Base-by-base conservation (phyloP, 2,888 invertebrate genomes). In the Campopleginae sp. region DNA sequence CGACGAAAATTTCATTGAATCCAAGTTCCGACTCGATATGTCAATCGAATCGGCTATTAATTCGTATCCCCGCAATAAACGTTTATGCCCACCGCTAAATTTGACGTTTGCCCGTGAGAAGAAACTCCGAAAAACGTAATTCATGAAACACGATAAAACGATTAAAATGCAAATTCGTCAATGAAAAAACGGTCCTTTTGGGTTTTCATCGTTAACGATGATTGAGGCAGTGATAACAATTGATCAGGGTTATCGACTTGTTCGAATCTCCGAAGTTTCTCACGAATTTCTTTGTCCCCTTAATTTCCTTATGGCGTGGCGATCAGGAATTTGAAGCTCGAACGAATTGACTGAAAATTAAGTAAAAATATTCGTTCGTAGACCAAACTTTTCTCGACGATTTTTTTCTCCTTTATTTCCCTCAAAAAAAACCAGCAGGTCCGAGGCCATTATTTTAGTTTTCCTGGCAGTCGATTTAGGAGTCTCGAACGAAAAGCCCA, bases 401-500 rank as follows among this genome's bases (percentile, higher is more conserved):
- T 10, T 48, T 17, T 48, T 70, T 51, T 48, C n/a, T 38, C 6
- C 27, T 8, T 12, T 51, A 5, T 70, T 70, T 51, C 65, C 42
- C 42, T 74, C 33, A 58, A 46, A 51, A 77, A 14, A 46, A 77
- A 2, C 5, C 3, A 2, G 33, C 19, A n/a, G 61, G 8, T 12
- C 12, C 63, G 75, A 23, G 46, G 42, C n/a, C 19, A 77, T 77
- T 66, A 77, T 77, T 77, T 23, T 46, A 44, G n/a, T 44, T 19
- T 51, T 66, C 23, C 44, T 31, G 46, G 33, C 27, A 7, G 46
- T 61, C 33, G n/a, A 63, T 63, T 65, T 31, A 44, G 8, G 19
- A 63, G 31, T 6, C 33, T 63, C 46, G 2, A 79, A 61, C 51
- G 48, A 42, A 66, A 27, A 38, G 23, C 17, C 54, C 54, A 14